Evolutionary conservation across 2,888 invertebrate genomes (phyloP).

Genomic region (Argyra leucocephala): DNA sequence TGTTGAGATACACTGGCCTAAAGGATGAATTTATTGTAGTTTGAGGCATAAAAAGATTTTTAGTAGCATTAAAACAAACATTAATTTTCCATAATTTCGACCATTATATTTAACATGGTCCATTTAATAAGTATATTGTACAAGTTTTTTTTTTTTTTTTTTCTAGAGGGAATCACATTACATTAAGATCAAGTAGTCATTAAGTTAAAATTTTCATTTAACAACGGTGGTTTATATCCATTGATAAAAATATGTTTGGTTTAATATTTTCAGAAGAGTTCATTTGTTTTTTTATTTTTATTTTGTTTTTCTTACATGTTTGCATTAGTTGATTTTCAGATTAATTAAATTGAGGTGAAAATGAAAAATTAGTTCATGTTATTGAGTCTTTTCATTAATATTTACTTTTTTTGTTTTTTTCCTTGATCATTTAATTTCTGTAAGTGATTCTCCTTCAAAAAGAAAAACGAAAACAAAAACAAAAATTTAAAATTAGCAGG

Average conservation of each 20-base stretch:
- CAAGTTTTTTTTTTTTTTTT: background rate
- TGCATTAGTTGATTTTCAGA: background rate
- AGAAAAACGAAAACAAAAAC: background rate
- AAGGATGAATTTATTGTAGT: too few species aligned
- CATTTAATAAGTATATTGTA: background rate
- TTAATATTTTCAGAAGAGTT: too few species aligned
- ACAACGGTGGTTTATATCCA: too few species aligned
- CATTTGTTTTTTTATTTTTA: too few species aligned
- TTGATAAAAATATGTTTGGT: too few species aligned
- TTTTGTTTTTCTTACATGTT: too few species aligned
- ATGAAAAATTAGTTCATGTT: background rate
- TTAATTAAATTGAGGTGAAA: background rate
- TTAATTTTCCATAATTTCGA: background rate
- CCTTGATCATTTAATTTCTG: background rate
- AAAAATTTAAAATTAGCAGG: background rate
- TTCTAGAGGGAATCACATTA: background rate
- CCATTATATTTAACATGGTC: constrained; percentile 1
- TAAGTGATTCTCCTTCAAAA: too few species aligned
- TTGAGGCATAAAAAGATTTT: background rate
- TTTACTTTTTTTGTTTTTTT: background rate
- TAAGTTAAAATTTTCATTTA: background rate
- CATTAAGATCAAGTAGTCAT: background rate
- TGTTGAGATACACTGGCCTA: too few species aligned
- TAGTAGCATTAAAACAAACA: background rate
- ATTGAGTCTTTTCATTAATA: background rate